A percentile compares a stretch with the other conserved stretches of the same genome.
phyloP scores from a whole-genome alignment of 2,113 vertebrate species.

The Acinonyx jubatus region DNA sequence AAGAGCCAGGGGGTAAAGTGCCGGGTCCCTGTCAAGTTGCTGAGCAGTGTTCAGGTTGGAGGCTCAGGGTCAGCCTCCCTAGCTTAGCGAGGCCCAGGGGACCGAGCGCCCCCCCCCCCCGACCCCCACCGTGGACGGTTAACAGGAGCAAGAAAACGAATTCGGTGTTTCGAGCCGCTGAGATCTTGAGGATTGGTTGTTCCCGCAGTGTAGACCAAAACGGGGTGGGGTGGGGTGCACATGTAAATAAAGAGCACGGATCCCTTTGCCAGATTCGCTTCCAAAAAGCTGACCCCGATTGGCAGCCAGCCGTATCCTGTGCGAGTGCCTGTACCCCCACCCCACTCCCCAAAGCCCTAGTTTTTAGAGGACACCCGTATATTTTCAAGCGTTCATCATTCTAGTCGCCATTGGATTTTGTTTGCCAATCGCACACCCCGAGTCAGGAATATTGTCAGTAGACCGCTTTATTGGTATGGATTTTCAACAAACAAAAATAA shows the following conservation, averaged over 20 bases:
- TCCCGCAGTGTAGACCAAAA: neutral
- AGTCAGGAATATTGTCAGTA: neutral
- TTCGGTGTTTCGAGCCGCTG: neutral
- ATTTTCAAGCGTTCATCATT: neutral
- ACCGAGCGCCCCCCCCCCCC: fast-evolving
- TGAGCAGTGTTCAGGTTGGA: no score
- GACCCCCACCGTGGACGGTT: fast-evolving
- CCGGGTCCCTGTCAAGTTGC: fast-evolving
- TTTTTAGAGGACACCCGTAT: neutral
- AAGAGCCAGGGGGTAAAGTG: neutral
- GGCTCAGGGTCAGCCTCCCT: neutral
- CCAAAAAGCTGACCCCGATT: neutral
- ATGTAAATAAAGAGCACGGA: no score
- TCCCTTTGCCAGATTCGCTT: neutral
- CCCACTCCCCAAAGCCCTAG: neutral
- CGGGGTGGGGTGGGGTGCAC: neutral
- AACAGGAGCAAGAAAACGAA: neutral
- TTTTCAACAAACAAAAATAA: neutral
- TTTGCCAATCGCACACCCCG: neutral
- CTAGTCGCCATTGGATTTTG: neutral
- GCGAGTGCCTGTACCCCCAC: neutral
- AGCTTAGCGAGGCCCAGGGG: neutral
- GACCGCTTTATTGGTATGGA: neutral
- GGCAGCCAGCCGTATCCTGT: fast-evolving
- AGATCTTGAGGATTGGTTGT: neutral